Evolutionary conservation across 1,140 invertebrate genomes (phyloP).

Genomic region (Cecropterus lyciades): DNA sequence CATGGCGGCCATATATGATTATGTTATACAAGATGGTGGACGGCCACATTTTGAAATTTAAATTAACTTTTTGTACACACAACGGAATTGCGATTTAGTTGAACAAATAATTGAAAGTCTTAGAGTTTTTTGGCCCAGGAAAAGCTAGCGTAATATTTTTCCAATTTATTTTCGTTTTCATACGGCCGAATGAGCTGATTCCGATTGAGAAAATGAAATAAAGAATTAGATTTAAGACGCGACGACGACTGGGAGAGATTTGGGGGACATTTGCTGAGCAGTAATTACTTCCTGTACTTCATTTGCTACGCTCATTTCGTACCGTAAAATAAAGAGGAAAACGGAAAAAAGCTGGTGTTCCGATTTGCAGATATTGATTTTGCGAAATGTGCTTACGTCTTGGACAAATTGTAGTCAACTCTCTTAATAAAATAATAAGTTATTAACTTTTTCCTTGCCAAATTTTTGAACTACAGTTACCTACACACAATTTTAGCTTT

Average conservation of each 20-base stretch:
- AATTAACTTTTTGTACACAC: not conserved
- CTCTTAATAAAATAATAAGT: no score
- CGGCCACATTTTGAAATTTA: not conserved
- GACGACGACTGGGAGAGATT: conserved; percentile 1
- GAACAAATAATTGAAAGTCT: no score
- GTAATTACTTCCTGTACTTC: conserved; percentile 31
- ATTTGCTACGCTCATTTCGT: conserved; percentile 30
- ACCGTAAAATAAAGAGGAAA: conserved; percentile 4
- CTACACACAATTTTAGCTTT: no score
- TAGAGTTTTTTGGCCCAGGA: no score
- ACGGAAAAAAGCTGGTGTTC: conserved; percentile 7
- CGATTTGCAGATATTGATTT: not conserved
- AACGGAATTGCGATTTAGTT: not conserved
- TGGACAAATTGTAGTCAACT: no score
- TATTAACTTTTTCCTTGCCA: no score
- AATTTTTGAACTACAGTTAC: no score
- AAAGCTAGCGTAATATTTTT: conserved; percentile 17
- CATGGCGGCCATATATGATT: conserved; percentile 28
- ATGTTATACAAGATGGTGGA: conserved; percentile 14
- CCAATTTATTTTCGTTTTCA: conserved; percentile 29
- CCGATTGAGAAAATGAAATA: conserved; percentile 28
- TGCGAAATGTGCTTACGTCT: not conserved
- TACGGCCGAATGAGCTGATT: conserved; percentile 21
- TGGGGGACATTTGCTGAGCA: conserved; percentile 20
- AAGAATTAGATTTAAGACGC: conserved; percentile 30